Base-by-base conservation (phyloP, 2,888 invertebrate species). In the Pogonocherus hispidulus region DNA sequence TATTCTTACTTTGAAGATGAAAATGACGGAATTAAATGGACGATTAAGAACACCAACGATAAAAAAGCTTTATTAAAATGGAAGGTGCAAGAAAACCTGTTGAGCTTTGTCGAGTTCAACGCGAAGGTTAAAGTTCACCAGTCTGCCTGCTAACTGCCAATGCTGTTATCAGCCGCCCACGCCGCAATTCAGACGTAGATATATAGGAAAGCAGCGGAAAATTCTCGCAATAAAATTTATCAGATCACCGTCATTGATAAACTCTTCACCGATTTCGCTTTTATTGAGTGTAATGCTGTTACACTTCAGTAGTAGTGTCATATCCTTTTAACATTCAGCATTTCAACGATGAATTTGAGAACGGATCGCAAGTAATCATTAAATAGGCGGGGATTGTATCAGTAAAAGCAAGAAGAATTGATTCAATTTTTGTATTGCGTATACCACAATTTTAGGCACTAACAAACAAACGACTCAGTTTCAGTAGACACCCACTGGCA, bases 121-220 rank as follows among this genome's bases (percentile, higher is more conserved):
- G 19, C 27, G 47, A 47, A 59, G 59, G 59, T 59, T 59, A 59
- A 59, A 59, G 59, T 59, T 59, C 59, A 16, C 47, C 16, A 57
- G 44, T 59, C 37, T 59, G 59, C 47, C 27, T 19, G 57, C 8
- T 44, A 44, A 23, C 57, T 41, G 46, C 46, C 27, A 22, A 47
- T 47, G 47, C 18, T 16, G 41, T 32, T 47, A 47, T 47, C 47
- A 8, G 47, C 3, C 47, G 47, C 59, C 59, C 47, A 59, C 59
- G 47, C 32, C 5, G 23, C 57, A 41, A 57, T 57, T 23, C 23
- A 9, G 52, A 14, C 27, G 52, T 1, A 52, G 23, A 52, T 11
- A 2, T 41, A n/a, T n/a, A 16, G 41, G 41, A 41, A 41, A 55
- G 41, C 41, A 37, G 6, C 8, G 41, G 22, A n/a, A 55, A 22